Evolutionary conservation across 2,888 invertebrate species (phyloP), one percentile per base, ranked within the genome.

Genomic region (Drosophila heteroneura): DNA sequence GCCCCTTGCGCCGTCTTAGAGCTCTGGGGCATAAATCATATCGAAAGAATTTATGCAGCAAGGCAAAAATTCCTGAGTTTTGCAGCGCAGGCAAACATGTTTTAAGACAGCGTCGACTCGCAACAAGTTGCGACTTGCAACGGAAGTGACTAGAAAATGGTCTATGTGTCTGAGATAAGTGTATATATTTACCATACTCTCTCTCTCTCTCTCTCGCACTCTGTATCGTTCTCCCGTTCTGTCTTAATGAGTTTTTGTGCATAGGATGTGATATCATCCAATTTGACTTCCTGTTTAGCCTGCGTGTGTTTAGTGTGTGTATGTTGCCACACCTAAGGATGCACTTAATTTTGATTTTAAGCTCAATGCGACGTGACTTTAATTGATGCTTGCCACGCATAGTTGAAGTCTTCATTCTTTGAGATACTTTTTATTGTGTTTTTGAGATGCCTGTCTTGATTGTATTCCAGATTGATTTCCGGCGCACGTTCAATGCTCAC

Each of bases 11-110:
- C 26, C 26, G 26, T 47, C 47, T n/a, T 6, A 32, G 12, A 16
- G 67, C 54, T 69, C 28, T 51, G 26, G 39, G 68, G 71, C 62
- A 89, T 89, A 89, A 87, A 85, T 89, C 85, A 85, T 87, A 85
- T 85, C 71, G 66, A 68, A 89, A 89, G 85, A 85, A 85, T 87
- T 85, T 89, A 85, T 89, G 85, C 82, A 76, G 90, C 74, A 68
- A 84, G 85, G 88, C 82, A 80, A 84, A 82, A 89, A 89, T 89
- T 85, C 88, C 85, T 61, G 51, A 65, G 77, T 65, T 65, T 39
- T 64, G 58, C 62, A 51, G 53, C 61, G 10, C 60, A 32, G 53
- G 53, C 68, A 78, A 89, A 85, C 85, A 84, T 74, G 90, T 85
- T 85, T 75, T 33, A 52, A 62, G 39, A 39, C 61, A 30, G 2